These are phyloP conservation scores for Apocheima hispidaria DNA, from an alignment of 2,888 invertebrate species.

Conservation along the genomic window DNA sequence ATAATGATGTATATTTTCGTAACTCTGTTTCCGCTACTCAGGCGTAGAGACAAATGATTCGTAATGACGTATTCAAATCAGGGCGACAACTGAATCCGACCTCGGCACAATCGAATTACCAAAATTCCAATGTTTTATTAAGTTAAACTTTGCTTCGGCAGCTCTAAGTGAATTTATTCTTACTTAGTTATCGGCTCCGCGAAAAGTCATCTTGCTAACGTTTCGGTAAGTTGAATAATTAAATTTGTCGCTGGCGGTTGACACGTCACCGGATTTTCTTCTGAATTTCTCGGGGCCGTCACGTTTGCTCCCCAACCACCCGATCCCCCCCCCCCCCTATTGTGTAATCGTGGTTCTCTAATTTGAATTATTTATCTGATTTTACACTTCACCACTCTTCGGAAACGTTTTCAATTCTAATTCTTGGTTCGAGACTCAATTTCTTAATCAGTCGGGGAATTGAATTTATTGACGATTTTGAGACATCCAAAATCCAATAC, in stretches of 20 bases:
- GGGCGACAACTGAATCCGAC: constrained; percentile 68
- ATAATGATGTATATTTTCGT: neutral
- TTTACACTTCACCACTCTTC: constrained; percentile 63
- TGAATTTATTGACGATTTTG: constrained; percentile 37
- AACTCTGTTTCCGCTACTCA: constrained; percentile 18
- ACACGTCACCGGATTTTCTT: constrained; percentile 82
- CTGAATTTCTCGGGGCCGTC: constrained; percentile 75
- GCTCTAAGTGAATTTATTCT: constrained; percentile 85
- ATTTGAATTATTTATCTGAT: constrained; percentile 85
- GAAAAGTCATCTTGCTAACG: constrained; percentile 85
- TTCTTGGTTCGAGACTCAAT: constrained; percentile 38
- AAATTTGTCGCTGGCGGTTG: constrained; percentile 84
- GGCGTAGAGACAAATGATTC: constrained; percentile 65
- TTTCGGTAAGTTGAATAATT: constrained; percentile 85
- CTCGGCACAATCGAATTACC: constrained; percentile 79
- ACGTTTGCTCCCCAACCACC: constrained; percentile 66
- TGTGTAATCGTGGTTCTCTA: constrained; percentile 79
- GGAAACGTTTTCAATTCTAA: constrained; percentile 54
- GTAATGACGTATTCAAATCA: constrained; percentile 83
- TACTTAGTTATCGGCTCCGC: constrained; percentile 84
- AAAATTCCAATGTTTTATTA: constrained; percentile 85
- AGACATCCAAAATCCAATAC: constrained; percentile 4
- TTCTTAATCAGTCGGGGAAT: constrained; percentile 39
- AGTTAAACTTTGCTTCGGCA: constrained; percentile 84
- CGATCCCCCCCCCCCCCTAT: constrained; percentile 57